These are phyloP conservation scores for Iphiclides podalirius DNA, from an alignment of 2,888 invertebrate genomes.

Conservation along the genomic window DNA sequence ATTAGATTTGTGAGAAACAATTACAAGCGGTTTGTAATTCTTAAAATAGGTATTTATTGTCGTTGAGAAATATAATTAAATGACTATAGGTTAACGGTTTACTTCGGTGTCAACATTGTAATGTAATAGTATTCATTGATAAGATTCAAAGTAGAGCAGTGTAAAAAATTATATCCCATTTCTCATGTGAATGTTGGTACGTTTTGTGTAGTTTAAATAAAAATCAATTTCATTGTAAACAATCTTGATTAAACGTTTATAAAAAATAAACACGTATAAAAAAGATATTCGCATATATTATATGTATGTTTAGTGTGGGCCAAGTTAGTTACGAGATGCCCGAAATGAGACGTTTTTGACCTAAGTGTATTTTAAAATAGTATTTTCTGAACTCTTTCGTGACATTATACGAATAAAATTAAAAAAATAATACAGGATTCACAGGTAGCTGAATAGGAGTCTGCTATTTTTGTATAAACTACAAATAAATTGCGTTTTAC, in stretches of 20 bases:
- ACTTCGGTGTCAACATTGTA: neutral
- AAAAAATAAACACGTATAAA: too few species aligned
- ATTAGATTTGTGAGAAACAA: neutral
- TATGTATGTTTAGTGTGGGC: too few species aligned
- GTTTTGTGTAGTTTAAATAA: too few species aligned
- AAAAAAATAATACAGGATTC: neutral
- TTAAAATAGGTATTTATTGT: neutral
- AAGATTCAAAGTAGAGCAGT: constrained; percentile 2
- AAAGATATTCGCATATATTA: too few species aligned
- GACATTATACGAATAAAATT: neutral
- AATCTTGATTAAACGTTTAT: too few species aligned
- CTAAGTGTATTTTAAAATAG: neutral
- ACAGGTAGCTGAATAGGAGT: neutral
- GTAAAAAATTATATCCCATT: constrained; percentile 1
- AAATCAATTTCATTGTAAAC: too few species aligned
- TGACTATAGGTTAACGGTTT: neutral
- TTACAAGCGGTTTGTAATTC: neutral
- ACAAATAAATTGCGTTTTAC: neutral
- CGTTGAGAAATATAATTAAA: neutral
- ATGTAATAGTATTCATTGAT: neutral
- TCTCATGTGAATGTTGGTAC: neutral
- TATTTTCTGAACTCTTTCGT: neutral
- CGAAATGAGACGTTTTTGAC: too few species aligned
- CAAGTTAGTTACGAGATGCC: too few species aligned
- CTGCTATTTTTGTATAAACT: neutral